Conservation (phyloP, 2,113 vertebrate genomes). For the Condylura cristata region DNA sequence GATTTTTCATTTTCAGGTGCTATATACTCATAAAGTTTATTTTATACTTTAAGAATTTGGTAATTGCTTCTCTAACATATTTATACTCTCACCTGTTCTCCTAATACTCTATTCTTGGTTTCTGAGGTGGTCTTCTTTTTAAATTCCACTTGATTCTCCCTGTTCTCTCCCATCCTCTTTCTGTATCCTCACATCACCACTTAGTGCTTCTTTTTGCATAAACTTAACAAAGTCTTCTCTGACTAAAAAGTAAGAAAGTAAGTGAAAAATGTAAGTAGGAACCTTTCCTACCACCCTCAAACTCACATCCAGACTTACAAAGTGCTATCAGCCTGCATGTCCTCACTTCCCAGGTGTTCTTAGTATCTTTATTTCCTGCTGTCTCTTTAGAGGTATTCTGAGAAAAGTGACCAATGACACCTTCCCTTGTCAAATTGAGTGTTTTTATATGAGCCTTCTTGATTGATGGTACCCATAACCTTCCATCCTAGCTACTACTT, state of each 20-base stretch:
- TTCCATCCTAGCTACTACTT: neutral
- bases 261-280: too few relatives aligned
- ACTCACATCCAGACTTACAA: neutral
- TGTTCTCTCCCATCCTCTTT: neutral
- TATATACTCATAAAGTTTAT: slow-evolving; percentile 42
- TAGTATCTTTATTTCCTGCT: neutral
- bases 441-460: neutral
- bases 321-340: neutral
- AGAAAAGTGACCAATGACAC: neutral
- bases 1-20: slow-evolving; percentile 45
- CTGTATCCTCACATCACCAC: neutral
- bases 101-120: neutral
- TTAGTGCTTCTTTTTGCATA: neutral
- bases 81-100: neutral
- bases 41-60: slow-evolving; percentile 24
- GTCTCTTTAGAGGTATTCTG: neutral
- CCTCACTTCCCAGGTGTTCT: neutral
- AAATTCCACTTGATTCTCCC: neutral
- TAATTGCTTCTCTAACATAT: neutral
- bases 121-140: neutral
- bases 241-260: slow-evolving; percentile 14
- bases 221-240: neutral
- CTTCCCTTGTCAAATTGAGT: neutral
- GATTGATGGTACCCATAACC: neutral
- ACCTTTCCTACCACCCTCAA: neutral